Evolutionary conservation across 2,113 vertebrate species (phyloP), one percentile per base, ranked within the genome.

Genomic region (Capreolus pygargus): DNA sequence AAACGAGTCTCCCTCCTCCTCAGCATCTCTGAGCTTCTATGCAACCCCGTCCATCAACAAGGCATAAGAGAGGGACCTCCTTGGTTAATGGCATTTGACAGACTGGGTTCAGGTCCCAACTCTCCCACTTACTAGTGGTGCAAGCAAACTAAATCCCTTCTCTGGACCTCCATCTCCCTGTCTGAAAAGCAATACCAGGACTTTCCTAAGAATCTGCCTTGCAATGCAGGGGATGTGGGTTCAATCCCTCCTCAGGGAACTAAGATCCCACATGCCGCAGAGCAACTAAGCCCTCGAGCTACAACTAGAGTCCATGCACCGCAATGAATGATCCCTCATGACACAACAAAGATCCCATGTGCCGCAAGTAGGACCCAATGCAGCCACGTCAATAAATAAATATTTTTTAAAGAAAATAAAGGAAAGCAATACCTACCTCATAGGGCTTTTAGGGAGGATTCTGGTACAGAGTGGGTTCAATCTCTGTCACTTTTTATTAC

Each of bases 251-350:
- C 39, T 13, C 21, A 74, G 67, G n/a, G 36, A 74, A 39, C 67
- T 39, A 74, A 39, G n/a, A 74, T 25, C 36, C 67, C 21, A 74
- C 67, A 74, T 74, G 67, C 19, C n/a, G 39, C 67, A 74, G 67
- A 39, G 67, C 67, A 74, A 39, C 5, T 74, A 39, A 74, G 67
- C 36, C 67, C 36, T 74, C 5, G 1, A 74, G 67, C 21, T 13
- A 2, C 67, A 74, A 39, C 67, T 39, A 39, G 67, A 39, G 67
- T 39, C n/a, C 1, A 0, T 70, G 19, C 67, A 74, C n/a, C 0
- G 0, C 23, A 74, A 6, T 25, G n/a, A 74, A 39, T 13, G 36
- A 74, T 39, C 67, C n/a, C 67, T 74, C 36, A 25, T 0, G 0
- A 25, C 67, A 74, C n/a, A 25, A 74, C 67, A 39, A 39, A 74